Evolutionary conservation across 1,140 invertebrate genomes (phyloP).

Genomic region (Caenorhabditis elegans): WBcel235 BX284606.5:14683001-14683500

Average conservation of each 20-base stretch:
- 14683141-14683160: too few species aligned
- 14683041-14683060: background rate
- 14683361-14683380: background rate
- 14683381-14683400: background rate
- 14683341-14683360: background rate
- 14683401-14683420: background rate
- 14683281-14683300: background rate
- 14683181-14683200: too few species aligned
- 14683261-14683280: background rate
- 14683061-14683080: slow-evolving; percentile 21
- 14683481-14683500: background rate
- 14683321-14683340: background rate
- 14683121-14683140: too few species aligned
- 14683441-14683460: slow-evolving; percentile 16
- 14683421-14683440: slow-evolving; percentile 31
- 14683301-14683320: background rate
- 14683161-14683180: too few species aligned
- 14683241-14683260: too few species aligned
- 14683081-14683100: slow-evolving; percentile 9
- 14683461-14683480: slow-evolving; percentile 15
- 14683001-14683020: background rate
- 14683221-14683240: too few species aligned
- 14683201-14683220: too few species aligned
- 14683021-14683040: background rate
- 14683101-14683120: background rate